Base-by-base conservation (phyloP, 2,888 invertebrate genomes). In the Yponomeuta malinellus region DNA sequence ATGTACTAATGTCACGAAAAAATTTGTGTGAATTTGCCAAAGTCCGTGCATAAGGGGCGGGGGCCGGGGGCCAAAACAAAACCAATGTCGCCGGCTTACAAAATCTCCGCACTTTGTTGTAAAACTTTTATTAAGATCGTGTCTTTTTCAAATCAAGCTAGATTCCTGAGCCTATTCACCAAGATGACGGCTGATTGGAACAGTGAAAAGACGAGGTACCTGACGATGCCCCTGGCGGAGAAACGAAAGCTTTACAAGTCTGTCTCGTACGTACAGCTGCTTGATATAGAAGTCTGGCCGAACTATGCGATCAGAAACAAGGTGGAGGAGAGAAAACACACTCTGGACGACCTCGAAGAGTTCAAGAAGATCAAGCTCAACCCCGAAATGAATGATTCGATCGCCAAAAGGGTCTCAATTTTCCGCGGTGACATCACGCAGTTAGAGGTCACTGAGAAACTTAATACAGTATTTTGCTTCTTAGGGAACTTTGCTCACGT, bases 361-460 rank as follows among this genome's bases (percentile, higher is more conserved):
- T 86, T 87, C 43, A 78, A 82, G 23, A 86, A 87, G 72, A 78
- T 83, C 66, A 78, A 78, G 71, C 76, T 91, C 48, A 79, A 93
- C 74, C 67, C 75, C 0, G 74, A 80, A 0, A 82, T 85, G 74
- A 93, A 94, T 78, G 81, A 81, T 52, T 75, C 76, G 0, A 77
- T 95, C n/a, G 85, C 91, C 6, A 85, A 93, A n/a, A 95, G 94
- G 82, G 90, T 96, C 67, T 94, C 95, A 9, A 85, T 95, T 72
- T 96, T 94, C 90, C 89, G 88, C 80, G 97, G 97, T 2, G 97
- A 98, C 81, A 97, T 98, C 37, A 98, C 97, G 0, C 93, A 93
- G 70, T 88, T 98, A 68, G 96, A 97, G 93, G 94, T 94, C 80
- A 74, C 75, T 74, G 15, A 10, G 12, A 29, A 15, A 59, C 52